Conservation (phyloP, 2,113 vertebrate species). For the Laterallus jamaicensis region DNA sequence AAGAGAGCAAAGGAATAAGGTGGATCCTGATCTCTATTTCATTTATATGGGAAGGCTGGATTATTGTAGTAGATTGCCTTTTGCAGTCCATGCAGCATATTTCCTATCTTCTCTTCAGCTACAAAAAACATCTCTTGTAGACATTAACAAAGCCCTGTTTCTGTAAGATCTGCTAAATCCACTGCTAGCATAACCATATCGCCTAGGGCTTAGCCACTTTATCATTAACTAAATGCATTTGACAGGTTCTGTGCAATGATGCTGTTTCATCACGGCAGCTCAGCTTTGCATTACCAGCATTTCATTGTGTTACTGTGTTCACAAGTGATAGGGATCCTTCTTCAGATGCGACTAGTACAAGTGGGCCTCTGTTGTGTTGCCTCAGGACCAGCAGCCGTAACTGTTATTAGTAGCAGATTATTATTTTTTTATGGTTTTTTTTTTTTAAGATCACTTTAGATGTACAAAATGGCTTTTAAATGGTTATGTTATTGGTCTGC, state of each 20-base stretch:
- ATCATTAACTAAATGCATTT: conserved; percentile 15
- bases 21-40: neutral
- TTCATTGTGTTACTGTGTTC: neutral
- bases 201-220: neutral
- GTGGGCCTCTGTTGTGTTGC: neutral
- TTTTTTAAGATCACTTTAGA: neutral
- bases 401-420: neutral
- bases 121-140: neutral
- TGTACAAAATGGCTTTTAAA: conserved; percentile 25
- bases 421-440: neutral
- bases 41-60: neutral
- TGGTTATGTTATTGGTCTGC: neutral
- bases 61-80: neutral
- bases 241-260: neutral
- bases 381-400: neutral
- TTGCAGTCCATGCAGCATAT: neutral
- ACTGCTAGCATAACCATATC: neutral
- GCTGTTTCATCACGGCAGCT: neutral
- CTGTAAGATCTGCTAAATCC: neutral
- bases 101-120: conserved; percentile 1
- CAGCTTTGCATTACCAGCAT: neutral
- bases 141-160: neutral
- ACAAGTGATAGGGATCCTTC: neutral
- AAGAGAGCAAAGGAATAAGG: neutral
- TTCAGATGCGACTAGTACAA: neutral